Conservation (phyloP, 2,888 invertebrate genomes). For the Rosalia funebris region DNA sequence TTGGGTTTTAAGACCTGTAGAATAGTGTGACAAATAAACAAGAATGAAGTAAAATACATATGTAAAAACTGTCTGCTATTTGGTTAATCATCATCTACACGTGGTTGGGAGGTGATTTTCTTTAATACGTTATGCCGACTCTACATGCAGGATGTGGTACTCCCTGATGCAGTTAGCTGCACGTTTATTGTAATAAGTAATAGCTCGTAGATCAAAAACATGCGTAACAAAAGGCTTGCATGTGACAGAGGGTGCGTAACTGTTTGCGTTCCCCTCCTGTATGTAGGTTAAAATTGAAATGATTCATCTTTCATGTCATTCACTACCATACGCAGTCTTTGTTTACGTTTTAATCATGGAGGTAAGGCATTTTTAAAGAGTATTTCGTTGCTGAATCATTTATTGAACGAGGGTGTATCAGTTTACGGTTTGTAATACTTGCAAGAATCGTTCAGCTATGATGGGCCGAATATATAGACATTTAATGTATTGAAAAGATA, state of each 20-base stretch:
- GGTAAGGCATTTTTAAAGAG: neutral
- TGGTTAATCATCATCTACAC: too few relatives aligned
- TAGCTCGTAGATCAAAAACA: constrained; percentile 20
- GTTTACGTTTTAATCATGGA: constrained; percentile 14
- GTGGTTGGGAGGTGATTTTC: too few relatives aligned
- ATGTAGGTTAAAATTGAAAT: constrained; percentile 42
- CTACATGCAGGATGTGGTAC: too few relatives aligned
- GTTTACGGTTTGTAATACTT: neutral
- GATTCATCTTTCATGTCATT: constrained; percentile 39
- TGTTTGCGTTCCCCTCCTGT: constrained; percentile 13
- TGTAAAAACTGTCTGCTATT: too few relatives aligned
- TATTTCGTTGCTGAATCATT: neutral
- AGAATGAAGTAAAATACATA: too few relatives aligned
- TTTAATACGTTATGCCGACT: too few relatives aligned
- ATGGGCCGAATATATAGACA: too few relatives aligned
- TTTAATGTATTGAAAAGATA: too few relatives aligned
- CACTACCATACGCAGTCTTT: constrained; percentile 18
- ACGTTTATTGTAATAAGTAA: constrained; percentile 9
- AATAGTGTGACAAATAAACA: too few relatives aligned
- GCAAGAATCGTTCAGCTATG: neutral
- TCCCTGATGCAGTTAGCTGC: neutral
- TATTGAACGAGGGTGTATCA: neutral
- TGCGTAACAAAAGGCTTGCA: constrained; percentile 36
- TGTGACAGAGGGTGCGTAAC: constrained; percentile 29
- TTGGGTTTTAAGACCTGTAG: too few relatives aligned